Evolutionary conservation across 2,888 invertebrate genomes (phyloP), one percentile per base, ranked within the genome.

Genomic region (Baccha elongata): DNA sequence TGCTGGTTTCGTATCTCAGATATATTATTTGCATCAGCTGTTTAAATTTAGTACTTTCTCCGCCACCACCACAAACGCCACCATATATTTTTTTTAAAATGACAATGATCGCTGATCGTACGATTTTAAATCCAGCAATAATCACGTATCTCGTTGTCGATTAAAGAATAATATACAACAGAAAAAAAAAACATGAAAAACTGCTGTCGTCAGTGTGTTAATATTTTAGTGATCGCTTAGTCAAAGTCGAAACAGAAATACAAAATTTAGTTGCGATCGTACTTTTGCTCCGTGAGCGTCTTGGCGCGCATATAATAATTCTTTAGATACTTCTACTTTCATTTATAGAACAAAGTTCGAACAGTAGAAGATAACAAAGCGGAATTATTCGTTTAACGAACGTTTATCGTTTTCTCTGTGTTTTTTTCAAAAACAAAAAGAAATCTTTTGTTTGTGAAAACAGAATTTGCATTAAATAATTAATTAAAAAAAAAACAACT

Each of bases 241-340:
- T n/a, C n/a, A n/a, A n/a, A 44, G 60, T 42, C 17, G 11, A 42
- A 19, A 11, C 32, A 46, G 32, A 11, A 73, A 80, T 62, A n/a
- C 3, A 5, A 40, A 58, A 13, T 62, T 80, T 48, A 81, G 81
- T 81, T 52, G 71, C 76, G 81, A 81, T 81, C 81, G 76, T 60
- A 71, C 76, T 62, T 65, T 37, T 67, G 65, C 19, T 48, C 44
- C 48, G 72, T 62, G 60, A 81, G 65, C 60, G 53, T 81, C 32
- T 23, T 32, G 42, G 17, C 35, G 81, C 71, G 81, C 44, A 46
- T 44, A 7, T 3, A 29, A 32, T n/a, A 23, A 3, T 32, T 42
- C 10, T 53, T 13, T 29, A 15, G 13, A 44, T 8, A 48, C 5
- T 35, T 21, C 6, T 65, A 67, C 21, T 53, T 52, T 67, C 53